phyloP scores from a whole-genome alignment of 1,140 invertebrate genomes.

The Temnothorax nylanderi region DNA sequence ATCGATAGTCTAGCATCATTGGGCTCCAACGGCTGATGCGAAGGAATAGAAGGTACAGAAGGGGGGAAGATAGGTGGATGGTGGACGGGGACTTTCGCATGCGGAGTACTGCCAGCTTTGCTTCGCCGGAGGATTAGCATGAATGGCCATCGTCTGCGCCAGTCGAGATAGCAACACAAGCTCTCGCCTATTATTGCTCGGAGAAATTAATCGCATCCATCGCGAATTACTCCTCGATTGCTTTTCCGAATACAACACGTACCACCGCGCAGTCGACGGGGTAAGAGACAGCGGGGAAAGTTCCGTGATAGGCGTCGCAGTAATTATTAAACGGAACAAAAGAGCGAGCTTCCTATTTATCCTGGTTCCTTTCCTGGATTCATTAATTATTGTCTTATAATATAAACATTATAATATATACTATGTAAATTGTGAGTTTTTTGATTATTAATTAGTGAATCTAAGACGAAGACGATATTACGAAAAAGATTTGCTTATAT shows the following conservation, averaged over 20 bases:
- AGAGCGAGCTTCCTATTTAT: neutral
- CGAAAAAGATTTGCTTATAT: neutral
- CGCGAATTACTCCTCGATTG: conserved; percentile 78
- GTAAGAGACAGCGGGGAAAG: neutral
- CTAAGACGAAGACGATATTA: neutral
- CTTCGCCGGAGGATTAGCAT: conserved; percentile 78
- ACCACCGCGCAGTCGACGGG: neutral
- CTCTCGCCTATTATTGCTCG: conserved; percentile 78
- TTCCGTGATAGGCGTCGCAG: conserved; percentile 32
- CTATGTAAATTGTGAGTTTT: neutral
- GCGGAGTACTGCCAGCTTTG: conserved; percentile 60
- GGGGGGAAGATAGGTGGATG: conserved; percentile 57
- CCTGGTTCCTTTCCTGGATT: neutral
- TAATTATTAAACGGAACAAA: conserved; percentile 7
- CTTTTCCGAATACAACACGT: conserved; percentile 66
- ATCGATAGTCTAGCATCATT: conserved; percentile 83
- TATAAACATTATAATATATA: neutral
- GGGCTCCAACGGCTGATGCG: conserved; percentile 76
- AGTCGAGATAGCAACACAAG: conserved; percentile 77
- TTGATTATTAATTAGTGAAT: neutral
- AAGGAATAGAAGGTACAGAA: conserved; percentile 61
- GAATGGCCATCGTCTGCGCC: conserved; percentile 79
- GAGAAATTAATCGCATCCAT: conserved; percentile 82
- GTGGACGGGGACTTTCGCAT: conserved; percentile 72
- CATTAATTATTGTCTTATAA: neutral